Evolutionary conservation across 2,113 vertebrate species (phyloP), one percentile per base, ranked within the genome.

Genomic region (Chlamydotis undulata): DNA sequence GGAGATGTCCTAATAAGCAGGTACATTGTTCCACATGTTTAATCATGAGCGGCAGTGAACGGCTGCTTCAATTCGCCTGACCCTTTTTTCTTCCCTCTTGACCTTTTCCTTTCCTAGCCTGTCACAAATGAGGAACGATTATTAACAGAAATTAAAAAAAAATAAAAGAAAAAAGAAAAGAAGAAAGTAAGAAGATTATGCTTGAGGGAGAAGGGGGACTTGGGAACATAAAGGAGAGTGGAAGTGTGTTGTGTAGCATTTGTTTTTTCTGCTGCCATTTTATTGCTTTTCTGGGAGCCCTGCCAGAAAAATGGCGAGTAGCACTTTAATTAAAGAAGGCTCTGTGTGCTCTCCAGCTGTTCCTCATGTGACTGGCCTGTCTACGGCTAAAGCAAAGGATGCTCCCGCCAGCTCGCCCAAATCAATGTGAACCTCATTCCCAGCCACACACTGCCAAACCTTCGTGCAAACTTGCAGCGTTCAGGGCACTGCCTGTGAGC

Each of bases 301-400:
- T 95, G 95, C 96, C 96, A 97, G 94, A 95, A 83, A 91, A 96
- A 84, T 80, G 89, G 92, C 6, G 81, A 96, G 93, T 45, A 74
- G 94, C 92, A 86, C 78, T 95, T 96, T 97, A 96, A 97, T 96
- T 96, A 97, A 97, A 96, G 95, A 90, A 88, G 93, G 92, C 94
- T 95, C 93, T 97, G 88, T 95, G 81, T 50, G 83, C 49, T 14
- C 92, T 96, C 94, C 95, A 97, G 96, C 96, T 95, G 94, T 96
- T 94, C 87, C 89, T 96, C 95, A 95, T 94, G 86, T 94, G 96
- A 97, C 84, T 12, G 4, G 89, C 73, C 92, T 92, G 86, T 89
- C 90, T 84, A 19, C 11, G 93, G 90, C 56, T 19, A 87, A 80
- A 85, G 90, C 91, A 67, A 83, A 85, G 69, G 92, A 95, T 90